These are phyloP conservation scores for Sinocyclocheilus rhinocerous DNA, from an alignment of 2,113 vertebrate species.

Conservation along the genomic window DNA sequence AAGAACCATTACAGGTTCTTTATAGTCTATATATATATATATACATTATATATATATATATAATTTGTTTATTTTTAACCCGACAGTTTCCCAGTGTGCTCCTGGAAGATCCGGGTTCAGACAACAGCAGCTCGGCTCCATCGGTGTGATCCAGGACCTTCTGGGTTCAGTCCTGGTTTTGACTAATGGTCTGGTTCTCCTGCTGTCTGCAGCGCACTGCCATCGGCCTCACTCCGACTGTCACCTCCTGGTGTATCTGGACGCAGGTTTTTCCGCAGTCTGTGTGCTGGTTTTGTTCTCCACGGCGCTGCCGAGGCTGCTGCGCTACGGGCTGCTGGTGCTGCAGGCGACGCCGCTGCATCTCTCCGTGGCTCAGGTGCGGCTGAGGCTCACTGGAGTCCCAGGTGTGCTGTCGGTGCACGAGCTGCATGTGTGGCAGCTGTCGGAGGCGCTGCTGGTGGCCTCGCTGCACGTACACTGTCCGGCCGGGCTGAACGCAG, in stretches of 20 bases:
- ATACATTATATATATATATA: too few species aligned
- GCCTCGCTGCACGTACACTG: conserved; percentile 78
- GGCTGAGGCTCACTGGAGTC: conserved; percentile 60
- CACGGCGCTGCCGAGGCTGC: conserved; percentile 63
- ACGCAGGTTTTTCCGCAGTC: conserved; percentile 69
- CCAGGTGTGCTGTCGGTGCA: conserved; percentile 74
- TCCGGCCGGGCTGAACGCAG: background rate
- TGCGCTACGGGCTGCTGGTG: conserved; percentile 68
- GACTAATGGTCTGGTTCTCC: conserved; percentile 65
- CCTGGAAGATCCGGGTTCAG: background rate
- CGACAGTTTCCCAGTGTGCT: background rate
- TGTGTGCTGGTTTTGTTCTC: conserved; percentile 65
- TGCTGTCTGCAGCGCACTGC: conserved; percentile 54
- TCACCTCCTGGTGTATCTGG: conserved; percentile 68
- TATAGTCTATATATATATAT: too few species aligned
- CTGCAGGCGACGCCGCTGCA: conserved; percentile 72
- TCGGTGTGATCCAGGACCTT: conserved; percentile 56
- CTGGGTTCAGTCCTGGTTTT: conserved; percentile 67
- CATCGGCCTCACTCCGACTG: conserved; percentile 57
- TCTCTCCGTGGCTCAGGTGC: conserved; percentile 63
- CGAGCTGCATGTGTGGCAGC: conserved; percentile 79
- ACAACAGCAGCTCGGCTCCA: background rate
- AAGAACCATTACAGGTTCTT: too few species aligned
- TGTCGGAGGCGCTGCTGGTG: conserved; percentile 63
- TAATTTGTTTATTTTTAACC: background rate